A percentile compares a stretch with the other conserved stretches of the same genome.
Conservation (phyloP, 1,140 invertebrate species). For the Sweltsa coloradensis region DNA sequence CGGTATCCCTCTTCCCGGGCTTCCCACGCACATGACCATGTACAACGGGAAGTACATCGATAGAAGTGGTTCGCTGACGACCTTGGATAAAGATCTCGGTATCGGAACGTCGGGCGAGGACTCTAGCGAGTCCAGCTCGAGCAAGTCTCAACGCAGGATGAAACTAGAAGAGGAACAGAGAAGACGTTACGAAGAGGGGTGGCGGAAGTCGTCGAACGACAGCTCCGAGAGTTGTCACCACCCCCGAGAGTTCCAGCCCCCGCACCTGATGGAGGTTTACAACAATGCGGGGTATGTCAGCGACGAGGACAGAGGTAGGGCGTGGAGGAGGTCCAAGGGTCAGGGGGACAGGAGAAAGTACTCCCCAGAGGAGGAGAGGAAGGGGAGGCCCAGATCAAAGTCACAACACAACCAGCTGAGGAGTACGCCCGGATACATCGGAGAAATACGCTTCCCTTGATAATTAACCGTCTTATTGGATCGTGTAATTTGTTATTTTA, state of each 20-base stretch:
- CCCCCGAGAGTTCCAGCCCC: constrained; percentile 32
- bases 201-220: constrained; percentile 48
- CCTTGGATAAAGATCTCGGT: constrained; percentile 66
- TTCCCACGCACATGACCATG: constrained; percentile 2
- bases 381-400: constrained; percentile 30
- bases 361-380: constrained; percentile 9
- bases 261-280: constrained; percentile 24
- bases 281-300: constrained; percentile 26
- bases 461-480: too few relatives aligned
- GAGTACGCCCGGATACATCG: constrained; percentile 35
- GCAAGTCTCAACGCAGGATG: constrained; percentile 42
- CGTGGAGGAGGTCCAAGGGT: constrained; percentile 1
- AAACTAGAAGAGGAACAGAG: constrained; percentile 39
- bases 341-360: constrained; percentile 12
- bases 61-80: neutral
- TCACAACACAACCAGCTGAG: constrained; percentile 27
- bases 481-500: too few relatives aligned
- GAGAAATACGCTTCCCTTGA: constrained; percentile 45
- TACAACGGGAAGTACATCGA: neutral
- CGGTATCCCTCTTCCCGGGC: constrained; percentile 8
- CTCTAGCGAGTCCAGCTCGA: constrained; percentile 58
- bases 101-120: constrained; percentile 75
- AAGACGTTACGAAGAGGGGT: constrained; percentile 49
- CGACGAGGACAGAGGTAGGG: constrained; percentile 18
- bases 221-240: constrained; percentile 27